Percentiles rank a stretch among this genome's conserved stretches.
phyloP scores from a whole-genome alignment of 2,888 invertebrate genomes.

The Cinara cedri region DNA sequence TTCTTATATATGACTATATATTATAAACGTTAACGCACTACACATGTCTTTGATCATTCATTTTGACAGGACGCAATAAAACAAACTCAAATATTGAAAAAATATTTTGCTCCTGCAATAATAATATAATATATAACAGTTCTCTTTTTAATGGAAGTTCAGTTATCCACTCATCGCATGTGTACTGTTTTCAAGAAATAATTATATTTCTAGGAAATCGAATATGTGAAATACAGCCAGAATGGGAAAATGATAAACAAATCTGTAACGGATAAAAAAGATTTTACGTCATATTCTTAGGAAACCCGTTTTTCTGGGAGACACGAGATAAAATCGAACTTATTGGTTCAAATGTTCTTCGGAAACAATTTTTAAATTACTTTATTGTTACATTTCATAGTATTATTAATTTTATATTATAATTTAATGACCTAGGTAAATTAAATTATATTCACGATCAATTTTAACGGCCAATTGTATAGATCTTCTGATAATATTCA shows the following conservation, averaged over 20 bases:
- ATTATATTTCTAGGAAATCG: constrained; percentile 11
- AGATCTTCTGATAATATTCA: too few species aligned
- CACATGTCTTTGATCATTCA: too few species aligned
- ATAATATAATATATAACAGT: too few species aligned
- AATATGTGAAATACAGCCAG: background rate
- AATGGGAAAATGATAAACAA: constrained; percentile 7
- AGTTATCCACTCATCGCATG: background rate
- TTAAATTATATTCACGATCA: background rate
- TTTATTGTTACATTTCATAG: background rate
- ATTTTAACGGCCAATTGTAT: too few species aligned
- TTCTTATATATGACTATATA: too few species aligned
- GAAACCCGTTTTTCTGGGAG: constrained; percentile 15
- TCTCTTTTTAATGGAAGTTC: background rate
- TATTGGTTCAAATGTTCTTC: background rate
- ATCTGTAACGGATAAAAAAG: background rate
- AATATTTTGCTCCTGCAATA: too few species aligned
- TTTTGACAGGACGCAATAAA: too few species aligned
- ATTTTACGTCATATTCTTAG: constrained; percentile 5
- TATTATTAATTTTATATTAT: background rate
- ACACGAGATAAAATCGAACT: constrained; percentile 26
- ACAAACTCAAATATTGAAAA: too few species aligned
- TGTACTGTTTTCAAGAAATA: constrained; percentile 19
- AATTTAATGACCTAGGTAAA: background rate
- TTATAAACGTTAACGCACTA: too few species aligned
- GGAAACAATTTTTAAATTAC: background rate